phyloP scores from a whole-genome alignment of 1,140 invertebrate genomes.

The Arctopsyche grandis region DNA sequence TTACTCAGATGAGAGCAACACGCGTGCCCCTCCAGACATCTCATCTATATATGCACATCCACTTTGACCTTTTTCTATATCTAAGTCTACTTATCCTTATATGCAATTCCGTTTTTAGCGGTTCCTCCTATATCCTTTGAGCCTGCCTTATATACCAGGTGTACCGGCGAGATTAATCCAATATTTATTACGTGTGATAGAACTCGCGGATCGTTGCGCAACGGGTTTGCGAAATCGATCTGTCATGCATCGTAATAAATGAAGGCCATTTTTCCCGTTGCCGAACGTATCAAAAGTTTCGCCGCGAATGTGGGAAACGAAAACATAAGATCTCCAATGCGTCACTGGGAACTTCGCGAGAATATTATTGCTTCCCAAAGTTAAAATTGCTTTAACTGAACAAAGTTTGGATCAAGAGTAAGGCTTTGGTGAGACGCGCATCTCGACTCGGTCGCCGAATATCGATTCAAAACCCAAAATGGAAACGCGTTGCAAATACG shows the following conservation, averaged over 20 bases:
- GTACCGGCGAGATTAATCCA: too few species aligned
- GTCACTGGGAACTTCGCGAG: constrained; percentile 13
- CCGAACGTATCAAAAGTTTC: constrained; percentile 39
- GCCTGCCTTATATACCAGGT: too few species aligned
- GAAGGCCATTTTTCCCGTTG: constrained; percentile 40
- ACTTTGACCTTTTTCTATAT: neutral
- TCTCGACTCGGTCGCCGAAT: neutral
- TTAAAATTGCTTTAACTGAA: constrained; percentile 46
- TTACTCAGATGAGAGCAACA: neutral
- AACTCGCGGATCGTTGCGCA: neutral
- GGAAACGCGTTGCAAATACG: neutral
- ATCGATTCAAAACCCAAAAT: neutral
- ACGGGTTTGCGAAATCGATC: constrained; percentile 27
- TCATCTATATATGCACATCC: neutral
- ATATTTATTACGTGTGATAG: neutral
- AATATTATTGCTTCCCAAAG: constrained; percentile 47
- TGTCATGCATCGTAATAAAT: constrained; percentile 45
- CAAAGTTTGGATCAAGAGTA: constrained; percentile 46
- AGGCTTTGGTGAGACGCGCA: constrained; percentile 18
- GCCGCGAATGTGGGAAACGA: constrained; percentile 31
- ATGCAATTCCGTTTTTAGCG: too few species aligned
- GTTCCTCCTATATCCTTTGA: too few species aligned
- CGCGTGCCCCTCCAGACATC: neutral
- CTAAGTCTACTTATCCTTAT: neutral
- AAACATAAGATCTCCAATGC: constrained; percentile 44